Base-by-base conservation (phyloP, 2,888 invertebrate genomes). In the Hydrotaea cyrtoneurina region DNA sequence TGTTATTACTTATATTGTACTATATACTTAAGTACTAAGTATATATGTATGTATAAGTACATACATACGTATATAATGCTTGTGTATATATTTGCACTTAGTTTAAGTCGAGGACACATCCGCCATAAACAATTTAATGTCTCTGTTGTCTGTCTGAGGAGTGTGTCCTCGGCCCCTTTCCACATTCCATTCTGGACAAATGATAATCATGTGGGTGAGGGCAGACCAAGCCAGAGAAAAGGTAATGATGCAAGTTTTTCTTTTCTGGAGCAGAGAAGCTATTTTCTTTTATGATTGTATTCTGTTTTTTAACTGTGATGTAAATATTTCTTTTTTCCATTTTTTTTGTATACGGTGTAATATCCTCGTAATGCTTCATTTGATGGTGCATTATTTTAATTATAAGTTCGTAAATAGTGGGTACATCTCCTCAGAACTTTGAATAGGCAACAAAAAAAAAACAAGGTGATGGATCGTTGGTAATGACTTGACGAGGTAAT, bases 31-130 rank as follows among this genome's bases (percentile, higher is more conserved):
- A 50, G 50, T 50, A 50, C 50, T 50, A 50, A 50, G 50, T 50
- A 50, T 50, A 50, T 50, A 50, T n/a, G n/a, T 50, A n/a, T n/a
- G n/a, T 50, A n/a, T n/a, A n/a, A 13, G 39, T 39, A 39, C 11
- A 13, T 39, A 39, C 10, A 10, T 39, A 11, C 10, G 39, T 39
- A 8, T 39, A 10, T 13, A 39, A n/a, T 53, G 23, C 23, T 50
- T n/a, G 11, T 50, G 15, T 26, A 50, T 17, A 26, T 69, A 50
- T 46, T 31, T 50, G 71, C 71, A 53, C 26, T 66, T 66, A 23
- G 10, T 71, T 50, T 46, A 39, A 71, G 71, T 71, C 71, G 71
- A 53, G 71, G 50, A 71, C 71, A 53, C 13, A 31, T n/a, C 31
- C 39, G 13, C 17, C 31, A 62, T 62, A 62, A 62, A 62, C 62